A percentile compares a stretch with the other conserved stretches of the same genome.
Evolutionary conservation across 1,140 invertebrate species (phyloP).

Genomic region (Halesus radiatus): DNA sequence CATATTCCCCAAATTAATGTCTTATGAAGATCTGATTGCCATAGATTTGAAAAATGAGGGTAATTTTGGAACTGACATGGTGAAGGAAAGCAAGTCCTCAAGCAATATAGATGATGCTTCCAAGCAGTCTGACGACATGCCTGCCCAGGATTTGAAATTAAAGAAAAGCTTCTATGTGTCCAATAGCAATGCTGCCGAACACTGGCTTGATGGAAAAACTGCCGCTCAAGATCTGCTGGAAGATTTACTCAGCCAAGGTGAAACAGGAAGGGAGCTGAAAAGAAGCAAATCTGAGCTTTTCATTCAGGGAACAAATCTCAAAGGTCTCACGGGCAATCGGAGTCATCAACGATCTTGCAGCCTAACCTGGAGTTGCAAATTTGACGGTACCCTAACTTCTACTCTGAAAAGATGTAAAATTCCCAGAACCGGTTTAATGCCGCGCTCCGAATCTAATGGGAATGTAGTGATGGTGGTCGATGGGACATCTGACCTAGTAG

Average conservation of each 20-base stretch:
- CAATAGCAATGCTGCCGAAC: slow-evolving; percentile 58
- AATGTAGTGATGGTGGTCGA: slow-evolving; percentile 52
- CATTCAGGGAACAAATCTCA: slow-evolving; percentile 67
- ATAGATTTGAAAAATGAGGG: slow-evolving; percentile 75
- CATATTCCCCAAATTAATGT: slow-evolving; percentile 78
- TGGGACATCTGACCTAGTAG: slow-evolving; percentile 50
- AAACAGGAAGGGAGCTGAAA: slow-evolving; percentile 72
- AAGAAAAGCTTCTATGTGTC: slow-evolving; percentile 49
- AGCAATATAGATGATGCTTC: slow-evolving; percentile 66
- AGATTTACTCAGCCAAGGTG: slow-evolving; percentile 72
- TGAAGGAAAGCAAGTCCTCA: slow-evolving; percentile 63
- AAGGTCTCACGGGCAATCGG: slow-evolving; percentile 68
- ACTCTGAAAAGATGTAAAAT: slow-evolving; percentile 79
- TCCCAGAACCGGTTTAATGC: slow-evolving; percentile 61
- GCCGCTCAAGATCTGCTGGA: slow-evolving; percentile 74
- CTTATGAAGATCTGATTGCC: slow-evolving; percentile 71
- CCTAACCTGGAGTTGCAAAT: slow-evolving; percentile 76
- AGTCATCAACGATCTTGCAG: slow-evolving; percentile 77
- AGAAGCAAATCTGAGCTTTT: slow-evolving; percentile 76
- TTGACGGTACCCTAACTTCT: slow-evolving; percentile 72
- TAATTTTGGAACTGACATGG: slow-evolving; percentile 67
- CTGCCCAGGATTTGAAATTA: slow-evolving; percentile 46
- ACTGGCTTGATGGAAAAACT: slow-evolving; percentile 71
- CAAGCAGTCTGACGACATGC: slow-evolving; percentile 41
- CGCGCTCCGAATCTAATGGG: slow-evolving; percentile 67